Base-by-base conservation (phyloP, 1,140 invertebrate species). In the Drosophila dunni region DNA sequence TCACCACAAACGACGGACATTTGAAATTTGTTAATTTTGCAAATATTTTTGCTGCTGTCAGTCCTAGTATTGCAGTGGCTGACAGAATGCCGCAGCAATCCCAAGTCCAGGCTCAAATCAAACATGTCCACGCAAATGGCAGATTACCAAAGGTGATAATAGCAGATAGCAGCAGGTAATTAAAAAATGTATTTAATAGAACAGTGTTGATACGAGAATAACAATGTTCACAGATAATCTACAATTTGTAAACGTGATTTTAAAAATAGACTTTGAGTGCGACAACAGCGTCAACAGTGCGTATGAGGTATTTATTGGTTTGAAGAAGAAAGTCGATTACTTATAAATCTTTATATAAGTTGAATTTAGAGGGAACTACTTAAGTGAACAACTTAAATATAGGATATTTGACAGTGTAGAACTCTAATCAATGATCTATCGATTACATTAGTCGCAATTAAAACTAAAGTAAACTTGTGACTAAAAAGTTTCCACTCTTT, bases 81-180 rank as follows among this genome's bases (percentile, higher is more conserved):
- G 29, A 33, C 65, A 88, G 63, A 44, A 86, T 88, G 83, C 83
- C 84, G 7, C 76, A 89, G 7, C 70, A 61, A 61, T n/a, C 70
- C 13, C 33, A 51, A n/a, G 7, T n/a, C 53, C 82, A 78, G 48
- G 66, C 78, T 45, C 75, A 88, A 38, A 53, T 83, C 8, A 89
- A 83, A 44, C 76, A 88, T 62, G 71, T 88, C 46, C 65, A 77
- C 17, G 83, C 68, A 33, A 45, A 89, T 74, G 79, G 76, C 36
- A 75, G 84, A 42, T 48, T 88, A 54, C 73, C 84, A 20, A 83
- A 72, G 58, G 71, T 88, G 48, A 70, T 86, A 76, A 66, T 73
- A 58, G 64, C 62, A 20, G 84, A 88, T 58, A 71, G 84, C 51
- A 88, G 66, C 84, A 88, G 83, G 83, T 88, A 88, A 84, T 13